Conservation (phyloP, 2,797 vertebrate species). For the Chrysocyon brachyurus region DNA sequence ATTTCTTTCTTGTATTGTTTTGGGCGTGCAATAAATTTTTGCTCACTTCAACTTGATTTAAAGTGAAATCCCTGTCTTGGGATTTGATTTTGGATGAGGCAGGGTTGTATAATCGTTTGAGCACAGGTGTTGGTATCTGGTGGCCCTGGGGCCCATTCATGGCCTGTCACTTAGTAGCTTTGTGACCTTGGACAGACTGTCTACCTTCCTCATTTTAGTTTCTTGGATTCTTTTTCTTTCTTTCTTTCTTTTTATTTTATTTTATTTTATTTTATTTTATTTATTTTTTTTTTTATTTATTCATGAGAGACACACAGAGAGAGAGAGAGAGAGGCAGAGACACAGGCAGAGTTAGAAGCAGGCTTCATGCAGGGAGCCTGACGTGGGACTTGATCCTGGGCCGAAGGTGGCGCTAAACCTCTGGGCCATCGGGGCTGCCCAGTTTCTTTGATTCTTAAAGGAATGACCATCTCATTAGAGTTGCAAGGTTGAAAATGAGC, state of each 20-base stretch:
- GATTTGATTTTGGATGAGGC: slow-evolving; percentile 47
- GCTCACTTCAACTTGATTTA: slow-evolving; percentile 6
- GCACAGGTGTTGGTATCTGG: not conserved
- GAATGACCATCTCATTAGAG: not conserved
- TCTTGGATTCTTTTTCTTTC: not conserved
- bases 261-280: no score
- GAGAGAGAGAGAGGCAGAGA: no score
- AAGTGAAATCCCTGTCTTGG: slow-evolving; percentile 50
- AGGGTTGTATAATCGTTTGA: not conserved
- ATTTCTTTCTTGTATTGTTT: slow-evolving; percentile 4
- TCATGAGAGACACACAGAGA: no score
- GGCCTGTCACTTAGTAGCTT: not conserved
- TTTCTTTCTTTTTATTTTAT: no score
- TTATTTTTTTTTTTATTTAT: no score
- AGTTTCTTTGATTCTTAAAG: not conserved
- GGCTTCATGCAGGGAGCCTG: no score
- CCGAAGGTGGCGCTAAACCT: no score
- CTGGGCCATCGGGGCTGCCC: no score
- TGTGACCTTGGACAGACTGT: slow-evolving; percentile 38
- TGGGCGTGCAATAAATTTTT: not conserved
- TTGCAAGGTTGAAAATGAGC: not conserved
- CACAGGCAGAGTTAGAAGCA: no score
- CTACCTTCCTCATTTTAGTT: not conserved
- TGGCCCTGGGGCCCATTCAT: not conserved
- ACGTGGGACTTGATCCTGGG: no score